phyloP scores from a whole-genome alignment of 2,797 vertebrate genomes.

The Furcifer pardalis region DNA sequence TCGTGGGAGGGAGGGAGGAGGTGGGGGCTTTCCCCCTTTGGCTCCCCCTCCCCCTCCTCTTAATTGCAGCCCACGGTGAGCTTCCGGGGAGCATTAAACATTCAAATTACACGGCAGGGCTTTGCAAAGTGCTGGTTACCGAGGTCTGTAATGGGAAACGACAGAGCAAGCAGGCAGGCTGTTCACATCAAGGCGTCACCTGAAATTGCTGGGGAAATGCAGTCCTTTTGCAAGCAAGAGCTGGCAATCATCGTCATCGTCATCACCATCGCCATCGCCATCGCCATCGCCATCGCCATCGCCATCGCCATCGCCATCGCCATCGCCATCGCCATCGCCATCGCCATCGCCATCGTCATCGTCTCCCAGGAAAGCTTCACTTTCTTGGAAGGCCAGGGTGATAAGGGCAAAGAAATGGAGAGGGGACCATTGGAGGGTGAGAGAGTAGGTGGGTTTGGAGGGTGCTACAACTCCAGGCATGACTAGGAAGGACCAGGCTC shows the following conservation, averaged over 20 bases:
- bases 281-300: too few relatives aligned
- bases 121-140: constrained; percentile 64
- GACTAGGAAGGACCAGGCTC: accelerated
- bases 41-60: constrained; percentile 44
- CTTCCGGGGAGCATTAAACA: constrained; percentile 68
- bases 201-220: constrained; percentile 25
- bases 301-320: too few relatives aligned
- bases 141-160: constrained; percentile 64
- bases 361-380: too few relatives aligned
- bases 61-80: constrained; percentile 65
- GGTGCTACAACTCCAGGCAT: accelerated
- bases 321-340: too few relatives aligned
- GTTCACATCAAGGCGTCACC: constrained; percentile 44
- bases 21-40: not conserved
- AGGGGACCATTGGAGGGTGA: too few relatives aligned
- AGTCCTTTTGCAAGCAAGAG: accelerated
- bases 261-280: too few relatives aligned
- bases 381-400: not conserved
- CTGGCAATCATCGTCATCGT: too few relatives aligned
- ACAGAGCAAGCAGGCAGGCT: constrained; percentile 55
- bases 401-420: not conserved
- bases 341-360: too few relatives aligned
- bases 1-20: constrained; percentile 47
- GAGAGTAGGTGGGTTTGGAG: too few relatives aligned
- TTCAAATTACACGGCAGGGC: constrained; percentile 69